Base-by-base conservation (phyloP, 2,888 invertebrate species). In the Apotomis betuletana region DNA sequence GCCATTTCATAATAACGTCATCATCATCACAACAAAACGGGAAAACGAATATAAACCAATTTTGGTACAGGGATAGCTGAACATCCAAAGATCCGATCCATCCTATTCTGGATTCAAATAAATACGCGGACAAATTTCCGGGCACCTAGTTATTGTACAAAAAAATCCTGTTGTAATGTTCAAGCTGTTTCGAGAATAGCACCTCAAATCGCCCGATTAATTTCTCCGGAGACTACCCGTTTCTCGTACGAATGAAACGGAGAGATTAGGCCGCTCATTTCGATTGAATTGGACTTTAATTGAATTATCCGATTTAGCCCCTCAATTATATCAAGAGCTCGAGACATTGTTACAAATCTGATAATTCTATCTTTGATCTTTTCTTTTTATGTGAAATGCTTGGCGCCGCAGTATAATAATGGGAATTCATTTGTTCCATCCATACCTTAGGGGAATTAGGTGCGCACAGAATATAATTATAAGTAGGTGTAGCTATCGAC, bases 241-340 rank as follows among this genome's bases (percentile, higher is more conserved):
- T 71, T 62, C 67, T 55, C 71, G 71, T 71, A 71, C 71, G 71
- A 71, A 67, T 71, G 71, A 62, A 71, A 62, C 71, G 67, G 61
- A 41, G 67, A 67, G 71, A 67, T 71, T 71, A 71, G 71, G 67
- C 71, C 61, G 70, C 70, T 71, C 71, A 57, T 71, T 71, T 62
- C 71, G 61, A 67, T 67, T 67, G 57, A 71, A 71, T 71, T 71
- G 67, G 67, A 71, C 67, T 71, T 71, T 71, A 71, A 71, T 71
- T 71, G 67, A 71, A 71, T 71, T 71, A 71, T 67, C 71, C 49
- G 71, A 71, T 71, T 67, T 61, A 57, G 27, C n/a, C 49, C 67
- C 57, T 27, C 67, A 61, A 67, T 71, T 65, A 70, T 60, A 65
- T 70, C 15, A 44, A 65, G 65, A 60, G 54, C 13, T 15, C 59